Conservation (phyloP, 2,888 invertebrate genomes). For the Drosophila barbarae region DNA sequence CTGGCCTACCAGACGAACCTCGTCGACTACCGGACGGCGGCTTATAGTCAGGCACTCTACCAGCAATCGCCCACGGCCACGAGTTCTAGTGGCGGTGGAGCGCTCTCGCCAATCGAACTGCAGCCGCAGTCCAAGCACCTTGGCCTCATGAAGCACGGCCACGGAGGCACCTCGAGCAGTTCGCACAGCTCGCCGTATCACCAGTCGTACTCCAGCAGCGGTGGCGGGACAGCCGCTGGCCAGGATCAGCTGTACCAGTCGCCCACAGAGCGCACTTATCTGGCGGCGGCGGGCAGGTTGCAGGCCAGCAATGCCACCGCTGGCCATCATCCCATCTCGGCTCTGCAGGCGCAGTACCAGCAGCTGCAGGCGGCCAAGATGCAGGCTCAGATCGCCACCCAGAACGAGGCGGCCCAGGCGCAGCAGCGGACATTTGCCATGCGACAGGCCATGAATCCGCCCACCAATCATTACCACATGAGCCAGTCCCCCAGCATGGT, state of each 20-base stretch:
- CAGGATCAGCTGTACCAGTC: conserved; percentile 78
- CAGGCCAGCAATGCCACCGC: conserved; percentile 65
- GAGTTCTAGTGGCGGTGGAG: conserved; percentile 76
- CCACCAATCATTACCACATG: conserved; percentile 80
- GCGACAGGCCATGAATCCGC: conserved; percentile 83
- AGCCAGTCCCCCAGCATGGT: conserved; percentile 78
- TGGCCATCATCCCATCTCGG: conserved; percentile 73
- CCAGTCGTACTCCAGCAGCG: conserved; percentile 80
- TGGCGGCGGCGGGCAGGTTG: conserved; percentile 77
- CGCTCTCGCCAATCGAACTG: conserved; percentile 77
- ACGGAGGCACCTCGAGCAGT: conserved; percentile 67
- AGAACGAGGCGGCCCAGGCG: conserved; percentile 83
- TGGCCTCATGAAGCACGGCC: conserved; percentile 64
- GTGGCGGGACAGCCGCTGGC: conserved; percentile 56
- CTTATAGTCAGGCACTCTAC: conserved; percentile 75
- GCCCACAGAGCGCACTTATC: conserved; percentile 82
- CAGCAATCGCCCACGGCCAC: conserved; percentile 77
- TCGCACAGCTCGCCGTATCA: conserved; percentile 80
- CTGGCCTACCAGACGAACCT: conserved; percentile 79
- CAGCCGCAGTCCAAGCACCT: conserved; percentile 76
- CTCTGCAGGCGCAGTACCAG: conserved; percentile 82
- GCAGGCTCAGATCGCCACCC: conserved; percentile 84
- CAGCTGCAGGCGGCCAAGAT: conserved; percentile 84
- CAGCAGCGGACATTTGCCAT: conserved; percentile 85
- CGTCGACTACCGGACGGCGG: conserved; percentile 81